Evolutionary conservation across 2,113 vertebrate species (phyloP).

Genomic region (Nothoprocta perdicaria): DNA sequence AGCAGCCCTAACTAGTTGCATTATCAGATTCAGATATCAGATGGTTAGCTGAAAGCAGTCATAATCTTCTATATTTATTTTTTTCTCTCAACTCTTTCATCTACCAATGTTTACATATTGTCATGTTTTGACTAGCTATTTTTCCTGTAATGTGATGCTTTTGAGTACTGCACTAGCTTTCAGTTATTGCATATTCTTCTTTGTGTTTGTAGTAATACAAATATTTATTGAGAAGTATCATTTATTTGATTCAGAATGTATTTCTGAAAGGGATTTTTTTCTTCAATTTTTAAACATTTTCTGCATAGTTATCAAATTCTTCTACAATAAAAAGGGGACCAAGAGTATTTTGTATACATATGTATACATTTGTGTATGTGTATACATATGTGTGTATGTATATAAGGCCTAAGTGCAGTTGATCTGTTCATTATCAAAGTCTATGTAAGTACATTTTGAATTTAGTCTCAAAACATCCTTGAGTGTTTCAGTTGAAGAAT

Average conservation of each 20-base stretch:
- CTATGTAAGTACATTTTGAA: background rate
- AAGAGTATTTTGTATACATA: background rate
- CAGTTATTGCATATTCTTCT: background rate
- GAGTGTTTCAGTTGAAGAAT: background rate
- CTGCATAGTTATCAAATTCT: background rate
- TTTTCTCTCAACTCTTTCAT: background rate
- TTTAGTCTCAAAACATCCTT: background rate
- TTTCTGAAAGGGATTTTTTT: background rate
- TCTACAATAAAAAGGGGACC: background rate
- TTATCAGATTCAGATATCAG: background rate
- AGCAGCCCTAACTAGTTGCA: background rate
- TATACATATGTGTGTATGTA: background rate
- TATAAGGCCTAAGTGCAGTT: background rate
- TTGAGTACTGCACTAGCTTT: background rate
- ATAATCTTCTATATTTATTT: background rate
- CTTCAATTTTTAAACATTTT: constrained; percentile 25
- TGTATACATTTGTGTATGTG: background rate
- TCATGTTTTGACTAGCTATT: background rate
- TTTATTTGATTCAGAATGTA: background rate
- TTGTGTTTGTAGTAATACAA: background rate
- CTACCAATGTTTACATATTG: background rate
- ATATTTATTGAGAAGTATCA: constrained; percentile 4
- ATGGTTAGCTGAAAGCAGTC: background rate
- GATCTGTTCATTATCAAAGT: background rate
- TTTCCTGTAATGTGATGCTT: background rate